Evolutionary conservation across 2,113 vertebrate genomes (phyloP), one percentile per base, ranked within the genome.

Genomic region (Chlorodrepanis virens): DNA sequence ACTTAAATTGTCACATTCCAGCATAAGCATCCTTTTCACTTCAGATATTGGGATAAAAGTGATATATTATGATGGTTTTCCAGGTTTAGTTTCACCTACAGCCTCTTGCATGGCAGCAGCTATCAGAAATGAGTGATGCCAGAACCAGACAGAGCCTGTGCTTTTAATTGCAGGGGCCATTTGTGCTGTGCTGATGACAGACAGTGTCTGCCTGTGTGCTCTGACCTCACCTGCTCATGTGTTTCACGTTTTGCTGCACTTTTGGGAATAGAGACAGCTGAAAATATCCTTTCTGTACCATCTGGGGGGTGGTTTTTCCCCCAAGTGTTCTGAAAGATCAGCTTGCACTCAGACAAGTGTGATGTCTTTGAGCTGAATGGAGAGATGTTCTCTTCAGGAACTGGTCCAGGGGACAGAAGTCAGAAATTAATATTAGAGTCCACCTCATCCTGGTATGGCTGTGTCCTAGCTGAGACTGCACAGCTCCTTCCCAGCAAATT

Each of bases 131-230:
- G 75, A 96, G 33, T 70, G 90, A 91, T 91, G 78, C 64, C 87
- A 90, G 93, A 94, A 89, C 82, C 88, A 96, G 85, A 92, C 80
- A 76, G 87, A 89, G 45, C 85, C 75, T 89, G 57, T 72, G 87
- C 68, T 96, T 40, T 70, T 94, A 95, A 92, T 63, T 80, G 92
- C 5, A 78, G 87, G 87, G 59, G 47, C 67, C 91, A 54, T 76
- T 96, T 96, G 92, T 94, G 94, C 71, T 72, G 42, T 52, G 49
- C 80, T 72, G 88, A 56, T 95, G 90, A 93, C 91, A 94, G 91
- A 95, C 89, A 53, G 90, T 9, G 72, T 6, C 69, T 87, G 93
- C 56, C 79, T 81, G 53, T 14, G 28, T 49, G n/a, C 5, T 6
- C 91, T 93, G 92, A 42, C 77, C 83, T 93, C 78, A 68, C 89